Evolutionary conservation across 1,140 invertebrate genomes (phyloP), one percentile per base, ranked within the genome.

Genomic region (Triops cancriformis): DNA sequence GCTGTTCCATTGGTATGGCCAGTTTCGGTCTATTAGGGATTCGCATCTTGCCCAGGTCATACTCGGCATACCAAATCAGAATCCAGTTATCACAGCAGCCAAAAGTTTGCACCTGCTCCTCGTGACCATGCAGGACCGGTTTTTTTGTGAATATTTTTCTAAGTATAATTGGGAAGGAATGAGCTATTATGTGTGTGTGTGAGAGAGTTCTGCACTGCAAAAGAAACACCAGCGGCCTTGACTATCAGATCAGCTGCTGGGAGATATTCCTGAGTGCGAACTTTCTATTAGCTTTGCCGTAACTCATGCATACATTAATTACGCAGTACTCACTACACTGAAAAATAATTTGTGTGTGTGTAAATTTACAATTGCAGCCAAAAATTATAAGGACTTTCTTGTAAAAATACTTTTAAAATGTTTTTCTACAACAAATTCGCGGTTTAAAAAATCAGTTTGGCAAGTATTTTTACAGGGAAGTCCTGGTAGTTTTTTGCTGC

Each of bases 41-140:
- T 64, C 51, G 51, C 51, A 23, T 64, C 51, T 64, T 64, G 51
- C 51, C 18, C 3, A 23, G 23, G 51, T 18, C 23, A 64, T 23
- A 64, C 51, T 64, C 51, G 51, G 51, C 51, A 64, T 64, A 64
- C 51, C 51, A 64, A 64, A 64, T 64, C 5, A 64, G 51, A 64
- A 23, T n/a, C 51, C 51, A 64, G 51, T 64, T 18, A 64, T 64
- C 51, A 64, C 51, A 64, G 51, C 18, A 18, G 51, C 18, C 18
- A 18, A 64, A 64, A 64, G 51, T 64, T 64, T 64, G 51, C 51
- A 64, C 51, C 51, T 64, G 51, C 51, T 64, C 51, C 18, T 64
- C n/a, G 10, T 64, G 51, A 64, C 51, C 51, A 64, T 64, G 51
- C 51, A 64, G 51, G 51, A 64, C 51, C 51, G 51, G 51, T 64